These are phyloP conservation scores for Sclerodermus sp. DNA, from an alignment of 2,888 invertebrate species.

Conservation along the genomic window DNA sequence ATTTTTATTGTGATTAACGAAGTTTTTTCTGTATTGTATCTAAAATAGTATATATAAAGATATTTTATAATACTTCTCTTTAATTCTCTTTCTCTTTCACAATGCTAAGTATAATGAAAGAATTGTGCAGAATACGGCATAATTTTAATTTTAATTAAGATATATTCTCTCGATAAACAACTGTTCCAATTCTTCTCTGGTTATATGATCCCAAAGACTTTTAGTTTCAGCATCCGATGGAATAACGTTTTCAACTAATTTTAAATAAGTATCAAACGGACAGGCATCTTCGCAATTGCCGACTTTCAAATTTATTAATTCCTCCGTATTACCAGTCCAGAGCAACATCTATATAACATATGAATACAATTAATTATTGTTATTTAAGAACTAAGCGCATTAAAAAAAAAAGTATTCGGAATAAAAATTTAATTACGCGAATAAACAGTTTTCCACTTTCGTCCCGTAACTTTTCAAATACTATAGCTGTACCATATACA, in stretches of 20 bases:
- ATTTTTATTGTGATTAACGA: too few relatives aligned
- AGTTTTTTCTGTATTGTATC: too few relatives aligned
- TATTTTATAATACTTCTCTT: too few relatives aligned
- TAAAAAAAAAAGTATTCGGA: not conserved
- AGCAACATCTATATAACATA: constrained; percentile 6
- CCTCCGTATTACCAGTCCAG: constrained; percentile 2
- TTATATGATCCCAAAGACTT: not conserved
- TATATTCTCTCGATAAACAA: not conserved
- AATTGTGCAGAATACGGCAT: too few relatives aligned
- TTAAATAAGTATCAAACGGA: constrained; percentile 10
- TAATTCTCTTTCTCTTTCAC: too few relatives aligned
- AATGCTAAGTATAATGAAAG: too few relatives aligned
- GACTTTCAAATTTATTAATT: constrained; percentile 4
- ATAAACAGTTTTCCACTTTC: constrained; percentile 16
- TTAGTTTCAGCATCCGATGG: constrained; percentile 11
- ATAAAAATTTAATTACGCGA: constrained; percentile 22
- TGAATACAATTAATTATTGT: not conserved
- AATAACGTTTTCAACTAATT: constrained; percentile 4
- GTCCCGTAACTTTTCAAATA: constrained; percentile 32
- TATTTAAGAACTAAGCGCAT: not conserved
- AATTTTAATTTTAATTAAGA: not conserved
- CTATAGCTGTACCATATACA: constrained; percentile 25
- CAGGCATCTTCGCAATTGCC: constrained; percentile 6
- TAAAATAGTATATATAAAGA: too few relatives aligned
- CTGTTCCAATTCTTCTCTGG: not conserved